Base-by-base conservation (phyloP, 2,113 vertebrate genomes). In the Etheostoma cragini region DNA sequence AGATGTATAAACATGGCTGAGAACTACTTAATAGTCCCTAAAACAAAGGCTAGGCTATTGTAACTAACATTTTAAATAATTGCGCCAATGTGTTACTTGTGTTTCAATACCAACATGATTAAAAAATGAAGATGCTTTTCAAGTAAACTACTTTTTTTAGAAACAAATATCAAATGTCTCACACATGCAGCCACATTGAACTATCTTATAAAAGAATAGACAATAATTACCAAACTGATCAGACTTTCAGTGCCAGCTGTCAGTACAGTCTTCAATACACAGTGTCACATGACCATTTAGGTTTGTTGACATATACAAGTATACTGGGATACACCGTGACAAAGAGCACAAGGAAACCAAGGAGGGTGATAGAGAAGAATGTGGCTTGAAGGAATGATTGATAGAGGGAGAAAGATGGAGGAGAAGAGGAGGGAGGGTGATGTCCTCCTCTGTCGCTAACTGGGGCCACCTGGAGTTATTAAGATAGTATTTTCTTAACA, bases 321-420 rank as follows among this genome's bases (percentile, higher is more conserved):
- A 15, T 22, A 16, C 33, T 22, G 50, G 8, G 19, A 46, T 60
- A 11, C 24, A 17, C 19, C 24, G 30, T 42, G 58, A 78, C 22
- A 56, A 19, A 53, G 16, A 52, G 21, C 6, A 46, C 38, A 42
- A 38, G 38, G 64, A 80, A 45, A 78, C 58, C 46, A n/a, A 54
- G 6, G 63, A 53, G 38, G 26, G 16, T 53, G 63, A 38, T 12
- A 19, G 21, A 56, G 49, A 54, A 24, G 15, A 16, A 46, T 0
- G 15, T 46, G n/a, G 42, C 47, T 42, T 30, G 54, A 38, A 63
- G 46, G 52, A 68, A n/a, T 13, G 38, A 77, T 38, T 54, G 62
- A 63, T 33, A 22, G 26, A 58, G 60, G 19, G 71, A 30, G 46
- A 61, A 24, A 81, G n/a, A 84, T 22, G 17, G 38, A 47, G 50